A percentile compares a stretch with the other conserved stretches of the same genome.
Conservation (phyloP, 2,888 invertebrate species). For the Antheraea assamensis region DNA sequence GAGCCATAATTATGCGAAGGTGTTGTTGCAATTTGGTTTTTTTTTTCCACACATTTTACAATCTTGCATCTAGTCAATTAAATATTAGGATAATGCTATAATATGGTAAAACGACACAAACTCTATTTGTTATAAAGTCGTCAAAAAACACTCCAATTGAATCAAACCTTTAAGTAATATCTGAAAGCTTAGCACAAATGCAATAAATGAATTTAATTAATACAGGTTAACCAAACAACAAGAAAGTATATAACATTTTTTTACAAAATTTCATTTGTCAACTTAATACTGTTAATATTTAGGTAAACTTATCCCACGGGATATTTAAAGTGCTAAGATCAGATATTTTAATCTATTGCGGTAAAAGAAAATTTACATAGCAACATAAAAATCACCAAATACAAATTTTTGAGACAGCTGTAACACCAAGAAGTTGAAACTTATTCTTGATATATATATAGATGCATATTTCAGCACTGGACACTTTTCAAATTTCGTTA, state of each 20-base stretch:
- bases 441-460: conserved; percentile 54
- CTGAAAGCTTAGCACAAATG: conserved; percentile 63
- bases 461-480: conserved; percentile 62
- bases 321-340: conserved; percentile 58
- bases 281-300: conserved; percentile 12
- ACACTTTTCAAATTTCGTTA: conserved; percentile 41
- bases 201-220: conserved; percentile 20
- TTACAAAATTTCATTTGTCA: neutral
- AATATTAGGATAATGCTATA: conserved; percentile 57
- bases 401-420: conserved; percentile 59
- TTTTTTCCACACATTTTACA: conserved; percentile 35
- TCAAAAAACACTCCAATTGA: conserved; percentile 73
- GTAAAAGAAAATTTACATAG: conserved; percentile 44
- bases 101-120: conserved; percentile 56
- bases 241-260: conserved; percentile 6
- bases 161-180: conserved; percentile 57
- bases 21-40: neutral
- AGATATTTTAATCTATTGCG: conserved; percentile 49
- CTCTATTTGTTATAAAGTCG: conserved; percentile 57
- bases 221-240: conserved; percentile 8
- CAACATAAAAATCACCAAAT: conserved; percentile 46
- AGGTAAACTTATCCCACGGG: neutral
- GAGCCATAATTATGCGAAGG: conserved; percentile 23
- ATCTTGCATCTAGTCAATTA: conserved; percentile 65
- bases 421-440: conserved; percentile 56